phyloP scores from a whole-genome alignment of 1,140 invertebrate species.

The Monomorium pharaonis region DNA sequence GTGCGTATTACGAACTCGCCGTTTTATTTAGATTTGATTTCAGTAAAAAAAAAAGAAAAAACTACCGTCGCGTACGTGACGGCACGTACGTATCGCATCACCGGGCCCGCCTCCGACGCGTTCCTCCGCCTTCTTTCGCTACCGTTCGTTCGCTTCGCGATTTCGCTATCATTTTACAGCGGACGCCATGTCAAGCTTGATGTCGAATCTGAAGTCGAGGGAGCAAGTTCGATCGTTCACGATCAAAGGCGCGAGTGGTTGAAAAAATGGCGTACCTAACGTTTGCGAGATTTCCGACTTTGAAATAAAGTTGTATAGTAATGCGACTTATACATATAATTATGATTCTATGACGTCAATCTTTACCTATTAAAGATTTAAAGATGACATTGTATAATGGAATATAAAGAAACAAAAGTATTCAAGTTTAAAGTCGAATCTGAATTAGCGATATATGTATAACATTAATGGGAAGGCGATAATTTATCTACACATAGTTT shows the following conservation, averaged over 20 bases:
- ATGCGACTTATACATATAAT: not conserved
- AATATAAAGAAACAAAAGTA: not conserved
- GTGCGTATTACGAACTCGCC: constrained; percentile 53
- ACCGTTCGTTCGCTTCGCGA: not conserved
- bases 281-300: not conserved
- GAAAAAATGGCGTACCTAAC: not conserved
- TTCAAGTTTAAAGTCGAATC: not conserved
- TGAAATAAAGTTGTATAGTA: not conserved
- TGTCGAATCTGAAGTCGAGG: not conserved
- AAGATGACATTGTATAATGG: not conserved
- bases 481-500: not conserved
- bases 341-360: not conserved
- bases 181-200: not conserved
- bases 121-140: constrained; percentile 36
- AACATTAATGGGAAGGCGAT: not conserved
- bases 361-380: not conserved
- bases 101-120: constrained; percentile 37
- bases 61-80: constrained; percentile 76
- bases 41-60: constrained; percentile 77
- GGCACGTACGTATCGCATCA: constrained; percentile 73
- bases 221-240: not conserved
- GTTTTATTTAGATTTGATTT: constrained; percentile 81
- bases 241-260: not conserved
- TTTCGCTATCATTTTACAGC: constrained; percentile 18
- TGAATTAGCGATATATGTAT: not conserved